These are phyloP conservation scores for Gadus macrocephalus DNA, from an alignment of 2,113 vertebrate species.

Conservation along the genomic window DNA sequence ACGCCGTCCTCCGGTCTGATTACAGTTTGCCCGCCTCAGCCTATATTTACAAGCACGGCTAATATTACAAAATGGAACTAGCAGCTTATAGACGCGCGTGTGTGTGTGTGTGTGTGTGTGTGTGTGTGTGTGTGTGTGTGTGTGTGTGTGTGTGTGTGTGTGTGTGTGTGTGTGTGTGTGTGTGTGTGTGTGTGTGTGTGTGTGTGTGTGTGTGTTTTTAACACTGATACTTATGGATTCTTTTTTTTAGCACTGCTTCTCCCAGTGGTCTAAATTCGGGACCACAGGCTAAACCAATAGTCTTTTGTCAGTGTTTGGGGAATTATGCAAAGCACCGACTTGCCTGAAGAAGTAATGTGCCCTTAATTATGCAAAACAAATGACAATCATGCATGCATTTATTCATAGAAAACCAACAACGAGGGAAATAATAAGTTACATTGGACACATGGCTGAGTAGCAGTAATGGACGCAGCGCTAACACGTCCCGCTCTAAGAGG, in stretches of 20 bases:
- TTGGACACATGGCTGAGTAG: conserved; percentile 9
- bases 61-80: conserved; percentile 33
- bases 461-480: conserved; percentile 20
- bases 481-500: conserved; percentile 14
- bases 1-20: conserved; percentile 32
- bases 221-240: not conserved
- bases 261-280: not conserved
- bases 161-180: too few relatives aligned
- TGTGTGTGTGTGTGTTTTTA: too few relatives aligned
- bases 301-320: not conserved
- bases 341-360: conserved; percentile 22
- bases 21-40: conserved; percentile 30
- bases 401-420: conserved; percentile 37
- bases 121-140: too few relatives aligned
- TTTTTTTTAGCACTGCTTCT: not conserved
- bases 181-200: too few relatives aligned
- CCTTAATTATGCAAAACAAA: conserved; percentile 30
- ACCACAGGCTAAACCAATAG: not conserved
- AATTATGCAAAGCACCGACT: conserved; percentile 16
- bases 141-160: too few relatives aligned
- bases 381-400: conserved; percentile 34
- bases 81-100: too few relatives aligned
- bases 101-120: too few relatives aligned
- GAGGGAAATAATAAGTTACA: conserved; percentile 43
- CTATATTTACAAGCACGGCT: conserved; percentile 29